phyloP scores from a whole-genome alignment of 1,140 invertebrate species.

The Phthorimaea operculella region DNA sequence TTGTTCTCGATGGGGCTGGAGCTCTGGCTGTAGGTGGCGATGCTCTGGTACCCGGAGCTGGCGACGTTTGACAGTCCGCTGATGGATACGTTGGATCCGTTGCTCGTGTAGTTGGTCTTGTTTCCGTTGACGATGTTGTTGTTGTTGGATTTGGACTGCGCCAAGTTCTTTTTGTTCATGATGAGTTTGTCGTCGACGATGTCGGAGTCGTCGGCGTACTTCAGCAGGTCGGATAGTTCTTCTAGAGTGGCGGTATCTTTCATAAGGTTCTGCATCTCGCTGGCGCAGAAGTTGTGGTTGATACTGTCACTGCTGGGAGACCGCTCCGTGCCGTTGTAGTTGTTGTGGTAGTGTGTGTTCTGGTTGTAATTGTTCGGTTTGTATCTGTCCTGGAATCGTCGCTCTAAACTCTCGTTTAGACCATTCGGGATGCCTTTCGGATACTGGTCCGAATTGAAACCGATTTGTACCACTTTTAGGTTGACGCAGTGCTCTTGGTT shows the following conservation, averaged over 20 bases:
- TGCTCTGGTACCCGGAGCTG: constrained; percentile 91
- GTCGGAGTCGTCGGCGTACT: constrained; percentile 74
- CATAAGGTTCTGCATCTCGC: constrained; percentile 57
- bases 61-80: constrained; percentile 85
- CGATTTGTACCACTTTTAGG: constrained; percentile 67
- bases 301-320: constrained; percentile 58
- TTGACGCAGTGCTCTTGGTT: constrained; percentile 67
- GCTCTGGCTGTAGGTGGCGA: constrained; percentile 89
- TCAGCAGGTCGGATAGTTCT: constrained; percentile 77
- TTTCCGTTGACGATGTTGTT: constrained; percentile 57
- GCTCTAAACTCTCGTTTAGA: constrained; percentile 68
- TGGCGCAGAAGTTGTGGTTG: constrained; percentile 54
- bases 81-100: constrained; percentile 80
- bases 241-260: constrained; percentile 72
- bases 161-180: constrained; percentile 60
- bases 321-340: constrained; percentile 51
- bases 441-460: constrained; percentile 58
- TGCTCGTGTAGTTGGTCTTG: constrained; percentile 67
- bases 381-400: constrained; percentile 56
- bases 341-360: constrained; percentile 49
- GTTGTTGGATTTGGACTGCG: constrained; percentile 54
- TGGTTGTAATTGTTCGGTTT: constrained; percentile 58
- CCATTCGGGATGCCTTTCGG: constrained; percentile 60
- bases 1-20: constrained; percentile 87
- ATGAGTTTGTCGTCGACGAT: constrained; percentile 62